Conservation (phyloP, 2,113 vertebrate species). For the Herpetotheres cachinnans region DNA sequence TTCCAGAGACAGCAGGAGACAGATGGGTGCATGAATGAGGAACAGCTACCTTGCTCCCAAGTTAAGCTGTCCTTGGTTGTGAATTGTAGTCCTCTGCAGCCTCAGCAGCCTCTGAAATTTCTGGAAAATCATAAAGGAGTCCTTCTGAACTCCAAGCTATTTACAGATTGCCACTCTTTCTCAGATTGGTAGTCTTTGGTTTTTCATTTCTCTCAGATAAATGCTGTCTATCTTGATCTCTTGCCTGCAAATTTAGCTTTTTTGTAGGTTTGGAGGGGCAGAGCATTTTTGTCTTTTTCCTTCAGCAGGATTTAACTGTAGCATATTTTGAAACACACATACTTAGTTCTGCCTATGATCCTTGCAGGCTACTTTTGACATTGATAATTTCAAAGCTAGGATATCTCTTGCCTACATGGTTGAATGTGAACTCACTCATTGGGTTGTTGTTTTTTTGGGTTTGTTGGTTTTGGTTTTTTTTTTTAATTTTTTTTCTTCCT, state of each 20-base stretch:
- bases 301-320: background rate
- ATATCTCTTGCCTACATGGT: background rate
- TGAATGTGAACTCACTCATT: background rate
- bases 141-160: background rate
- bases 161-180: background rate
- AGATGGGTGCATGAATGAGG: background rate
- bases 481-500: background rate
- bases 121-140: background rate
- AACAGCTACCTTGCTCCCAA: background rate
- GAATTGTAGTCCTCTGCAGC: background rate
- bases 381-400: background rate
- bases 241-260: background rate
- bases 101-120: conserved; percentile 15
- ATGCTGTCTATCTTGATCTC: background rate
- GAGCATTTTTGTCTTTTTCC: background rate
- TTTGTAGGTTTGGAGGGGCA: background rate
- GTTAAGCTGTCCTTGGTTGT: background rate
- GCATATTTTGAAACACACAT: background rate
- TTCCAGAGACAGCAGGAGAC: background rate
- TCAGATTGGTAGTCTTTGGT: background rate
- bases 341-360: background rate
- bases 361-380: background rate
- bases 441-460: background rate
- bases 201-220: background rate
- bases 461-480: background rate